Evolutionary conservation across 2,797 vertebrate species (phyloP).

Genomic region (Acridotheres tristis): DNA sequence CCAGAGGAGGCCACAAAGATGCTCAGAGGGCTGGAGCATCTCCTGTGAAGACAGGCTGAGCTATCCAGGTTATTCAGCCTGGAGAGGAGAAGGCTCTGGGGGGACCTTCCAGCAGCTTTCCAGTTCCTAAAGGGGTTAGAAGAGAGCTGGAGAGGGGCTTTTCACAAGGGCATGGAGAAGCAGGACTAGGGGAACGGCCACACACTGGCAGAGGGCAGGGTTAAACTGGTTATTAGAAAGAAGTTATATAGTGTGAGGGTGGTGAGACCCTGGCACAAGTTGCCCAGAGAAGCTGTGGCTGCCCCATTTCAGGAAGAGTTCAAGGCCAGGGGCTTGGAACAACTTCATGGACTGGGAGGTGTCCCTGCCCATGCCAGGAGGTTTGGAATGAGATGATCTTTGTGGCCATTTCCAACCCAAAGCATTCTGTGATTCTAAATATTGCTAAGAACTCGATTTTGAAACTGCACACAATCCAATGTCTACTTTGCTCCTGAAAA

Average conservation of each 20-base stretch:
- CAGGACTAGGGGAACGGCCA: rapidly evolving
- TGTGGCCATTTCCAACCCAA: background rate
- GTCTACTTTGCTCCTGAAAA: background rate
- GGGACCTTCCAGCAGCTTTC: background rate
- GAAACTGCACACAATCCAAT: background rate
- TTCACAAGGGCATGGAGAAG: background rate
- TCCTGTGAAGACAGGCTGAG: background rate
- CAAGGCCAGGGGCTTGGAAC: background rate
- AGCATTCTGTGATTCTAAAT: background rate
- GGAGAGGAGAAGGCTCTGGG: background rate
- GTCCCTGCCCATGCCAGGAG: background rate
- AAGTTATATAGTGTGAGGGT: background rate
- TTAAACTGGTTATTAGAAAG: background rate
- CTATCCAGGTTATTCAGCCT: background rate
- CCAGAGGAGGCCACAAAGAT: background rate
- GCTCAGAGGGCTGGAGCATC: background rate
- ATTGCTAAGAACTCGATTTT: background rate
- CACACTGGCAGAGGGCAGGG: background rate
- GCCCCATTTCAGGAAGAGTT: background rate
- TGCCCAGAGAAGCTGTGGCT: background rate
- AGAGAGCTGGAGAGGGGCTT: background rate
- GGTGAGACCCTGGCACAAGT: background rate
- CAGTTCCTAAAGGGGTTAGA: background rate
- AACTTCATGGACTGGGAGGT: background rate
- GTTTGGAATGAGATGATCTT: background rate